Conservation (phyloP, 2,888 invertebrate genomes). For the Thyatira batis region DNA sequence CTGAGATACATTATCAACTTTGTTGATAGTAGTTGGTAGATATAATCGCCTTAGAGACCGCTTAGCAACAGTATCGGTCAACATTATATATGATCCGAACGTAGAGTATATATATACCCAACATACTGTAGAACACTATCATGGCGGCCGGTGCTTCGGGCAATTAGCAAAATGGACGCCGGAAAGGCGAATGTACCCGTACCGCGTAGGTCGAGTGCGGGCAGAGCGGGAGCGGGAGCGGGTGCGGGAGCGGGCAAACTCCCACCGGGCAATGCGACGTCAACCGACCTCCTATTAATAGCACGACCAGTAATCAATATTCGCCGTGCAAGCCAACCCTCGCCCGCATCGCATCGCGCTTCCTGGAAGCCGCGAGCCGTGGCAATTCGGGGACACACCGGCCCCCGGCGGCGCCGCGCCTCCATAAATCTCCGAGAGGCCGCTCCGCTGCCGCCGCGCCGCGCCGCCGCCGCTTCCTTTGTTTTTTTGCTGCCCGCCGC, state of each 20-base stretch:
- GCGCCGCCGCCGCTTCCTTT: slow-evolving; percentile 59
- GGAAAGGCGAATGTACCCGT: slow-evolving; percentile 52
- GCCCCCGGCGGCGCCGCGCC: slow-evolving; percentile 73
- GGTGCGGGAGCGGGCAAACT: slow-evolving; percentile 28
- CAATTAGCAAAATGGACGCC: slow-evolving; percentile 70
- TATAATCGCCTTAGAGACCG: neutral
- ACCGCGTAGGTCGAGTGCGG: slow-evolving; percentile 43
- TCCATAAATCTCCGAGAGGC: slow-evolving; percentile 70
- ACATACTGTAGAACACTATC: slow-evolving; percentile 25
- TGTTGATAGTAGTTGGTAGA: neutral
- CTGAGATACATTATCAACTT: neutral
- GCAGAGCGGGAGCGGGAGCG: slow-evolving; percentile 30
- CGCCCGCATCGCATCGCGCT: slow-evolving; percentile 68
- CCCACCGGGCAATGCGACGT: slow-evolving; percentile 37
- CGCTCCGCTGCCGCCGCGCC: slow-evolving; percentile 42
- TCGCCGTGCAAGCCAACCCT: slow-evolving; percentile 60
- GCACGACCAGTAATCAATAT: slow-evolving; percentile 72
- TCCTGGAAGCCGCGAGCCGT: slow-evolving; percentile 60
- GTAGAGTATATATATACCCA: neutral
- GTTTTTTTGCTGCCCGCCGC: slow-evolving; percentile 56
- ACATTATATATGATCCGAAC: neutral
- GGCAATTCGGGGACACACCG: slow-evolving; percentile 44
- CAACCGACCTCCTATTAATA: slow-evolving; percentile 67
- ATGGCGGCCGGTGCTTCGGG: slow-evolving; percentile 40
- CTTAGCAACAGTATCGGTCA: neutral